Conservation (phyloP, 30 jellyfish, hydroid and myxozoan genomes). For the Phacellophora camtschatica region DNA sequence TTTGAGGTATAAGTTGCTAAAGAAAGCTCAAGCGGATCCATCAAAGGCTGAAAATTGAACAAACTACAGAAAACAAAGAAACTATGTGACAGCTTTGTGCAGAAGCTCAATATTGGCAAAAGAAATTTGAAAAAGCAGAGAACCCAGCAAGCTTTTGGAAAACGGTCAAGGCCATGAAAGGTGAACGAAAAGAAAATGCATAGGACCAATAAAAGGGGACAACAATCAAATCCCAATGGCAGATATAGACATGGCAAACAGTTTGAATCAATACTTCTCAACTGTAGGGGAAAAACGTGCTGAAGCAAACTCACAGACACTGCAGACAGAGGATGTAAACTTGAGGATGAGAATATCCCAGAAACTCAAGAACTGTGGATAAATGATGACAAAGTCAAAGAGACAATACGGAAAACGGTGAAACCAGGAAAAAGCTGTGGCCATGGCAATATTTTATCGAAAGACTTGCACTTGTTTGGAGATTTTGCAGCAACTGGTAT, state of each 20-base stretch:
- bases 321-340: background rate
- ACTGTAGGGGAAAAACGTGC: constrained; percentile 47
- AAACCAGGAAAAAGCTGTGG: constrained; percentile 53
- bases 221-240: constrained; percentile 6
- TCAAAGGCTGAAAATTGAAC: constrained; percentile 31
- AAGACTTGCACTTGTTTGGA: constrained; percentile 29
- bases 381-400: background rate
- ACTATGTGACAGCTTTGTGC: constrained; percentile 40
- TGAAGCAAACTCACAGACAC: background rate
- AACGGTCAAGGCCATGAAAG: constrained; percentile 47
- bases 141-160: constrained; percentile 41
- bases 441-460: constrained; percentile 2
- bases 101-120: constrained; percentile 52
- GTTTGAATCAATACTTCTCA: constrained; percentile 25
- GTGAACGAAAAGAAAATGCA: background rate
- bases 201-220: constrained; percentile 44
- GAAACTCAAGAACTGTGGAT: background rate
- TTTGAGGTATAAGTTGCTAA: constrained; percentile 13
- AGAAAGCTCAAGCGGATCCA: constrained; percentile 29
- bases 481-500: constrained; percentile 21
- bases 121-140: constrained; percentile 26
- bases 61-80: constrained; percentile 45
- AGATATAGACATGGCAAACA: constrained; percentile 40
- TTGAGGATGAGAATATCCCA: background rate
- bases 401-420: background rate